Evolutionary conservation across 1,140 invertebrate genomes (phyloP).

Genomic region (Hirudo medicinalis): DNA sequence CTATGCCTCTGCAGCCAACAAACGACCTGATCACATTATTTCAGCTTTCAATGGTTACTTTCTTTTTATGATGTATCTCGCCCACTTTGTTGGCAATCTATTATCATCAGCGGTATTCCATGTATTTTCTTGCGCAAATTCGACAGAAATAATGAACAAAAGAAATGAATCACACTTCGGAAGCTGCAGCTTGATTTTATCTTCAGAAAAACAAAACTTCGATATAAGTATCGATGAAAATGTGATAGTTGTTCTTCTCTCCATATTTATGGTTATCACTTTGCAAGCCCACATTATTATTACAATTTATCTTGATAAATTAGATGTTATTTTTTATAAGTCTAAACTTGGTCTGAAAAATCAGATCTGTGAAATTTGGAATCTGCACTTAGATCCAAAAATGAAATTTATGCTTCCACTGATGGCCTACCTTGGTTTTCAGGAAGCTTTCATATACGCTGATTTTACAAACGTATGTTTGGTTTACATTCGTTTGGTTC

Average conservation of each 20-base stretch:
- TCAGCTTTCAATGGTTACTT: slow-evolving; percentile 37
- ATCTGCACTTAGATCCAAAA: slow-evolving; percentile 31
- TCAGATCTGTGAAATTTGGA: slow-evolving; percentile 21
- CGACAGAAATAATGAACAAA: neutral
- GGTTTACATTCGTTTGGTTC: neutral
- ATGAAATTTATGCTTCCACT: slow-evolving; percentile 34
- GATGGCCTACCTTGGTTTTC: slow-evolving; percentile 34
- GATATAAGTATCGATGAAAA: slow-evolving; percentile 1
- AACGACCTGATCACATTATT: slow-evolving; percentile 32
- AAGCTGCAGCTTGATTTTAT: neutral
- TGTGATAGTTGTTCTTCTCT: slow-evolving; percentile 30
- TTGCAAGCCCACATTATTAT: slow-evolving; percentile 26
- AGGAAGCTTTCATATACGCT: slow-evolving; percentile 37
- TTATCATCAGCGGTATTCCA: slow-evolving; percentile 31
- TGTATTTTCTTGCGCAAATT: neutral
- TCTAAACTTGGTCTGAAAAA: neutral
- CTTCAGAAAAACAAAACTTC: neutral
- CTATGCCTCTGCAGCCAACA: slow-evolving; percentile 29
- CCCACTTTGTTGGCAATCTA: slow-evolving; percentile 38
- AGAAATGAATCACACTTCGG: neutral
- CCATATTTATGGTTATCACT: slow-evolving; percentile 32
- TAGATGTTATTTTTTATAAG: slow-evolving; percentile 28
- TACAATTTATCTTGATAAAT: slow-evolving; percentile 33
- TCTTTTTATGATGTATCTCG: slow-evolving; percentile 38
- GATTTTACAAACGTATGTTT: slow-evolving; percentile 35